Evolutionary conservation across 2,888 invertebrate genomes (phyloP), one percentile per base, ranked within the genome.

Genomic region (Geotrupes spiniger): DNA sequence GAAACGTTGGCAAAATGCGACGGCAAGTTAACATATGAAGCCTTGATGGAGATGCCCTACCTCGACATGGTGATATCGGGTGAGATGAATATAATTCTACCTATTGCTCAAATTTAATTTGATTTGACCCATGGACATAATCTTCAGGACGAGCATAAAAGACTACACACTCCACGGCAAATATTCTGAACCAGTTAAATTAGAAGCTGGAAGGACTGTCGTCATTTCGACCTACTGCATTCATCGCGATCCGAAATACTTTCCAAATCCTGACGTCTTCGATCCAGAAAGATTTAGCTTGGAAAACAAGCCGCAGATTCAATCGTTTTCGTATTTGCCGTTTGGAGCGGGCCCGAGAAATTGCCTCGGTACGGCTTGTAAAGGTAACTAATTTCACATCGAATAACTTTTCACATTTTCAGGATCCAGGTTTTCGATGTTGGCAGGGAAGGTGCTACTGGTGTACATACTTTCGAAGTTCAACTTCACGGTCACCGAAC

Each of bases 1-100:
- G 74, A 77, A 5, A 46, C 51, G 1, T 21, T 49, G 2, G 15
- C 45, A 6, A 27, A 49, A 28, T 51, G 51, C 21, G 40, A 57
- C 0, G 74, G 72, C 2, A 70, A 69, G 15, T 65, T 80, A 1
- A 73, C 70, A 36, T 81, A 78, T 51, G 77, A 75, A 9, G 68
- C 71, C 1, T 66, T 82, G 1, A 72, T 74, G 46, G 72, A 70
- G 11, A 74, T 82, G 77, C 70, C 71, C 8, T 82, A 81, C 45
- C 63, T 82, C 70, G 81, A 82, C 41, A 79, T 79, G 79, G 78
- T 81, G 0, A 64, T 80, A 0, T 78, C 78, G 56, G 76, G 76
- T 76, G 6, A 21, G 3, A 21, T 4, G 6, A 21, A 3, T 21
- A 6, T 21, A n/a, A n/a, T n/a, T n/a, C n/a, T n/a, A n/a, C n/a